phyloP scores from a whole-genome alignment of 1,140 invertebrate species.

The Diorhabda elongata region DNA sequence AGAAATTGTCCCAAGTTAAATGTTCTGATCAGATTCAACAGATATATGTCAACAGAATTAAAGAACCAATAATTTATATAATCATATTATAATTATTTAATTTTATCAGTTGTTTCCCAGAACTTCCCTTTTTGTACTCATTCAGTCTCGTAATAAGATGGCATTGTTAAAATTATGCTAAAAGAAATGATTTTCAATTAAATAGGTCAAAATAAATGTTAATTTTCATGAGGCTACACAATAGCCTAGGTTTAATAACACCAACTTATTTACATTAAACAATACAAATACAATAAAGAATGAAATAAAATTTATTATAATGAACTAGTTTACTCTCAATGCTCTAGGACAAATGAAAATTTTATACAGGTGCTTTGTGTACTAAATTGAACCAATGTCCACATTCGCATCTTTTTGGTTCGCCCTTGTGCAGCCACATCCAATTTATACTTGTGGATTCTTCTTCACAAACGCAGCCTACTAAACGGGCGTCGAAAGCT shows the following conservation, averaged over 20 bases:
- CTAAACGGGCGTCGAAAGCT: conserved; percentile 78
- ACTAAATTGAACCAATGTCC: conserved; percentile 95
- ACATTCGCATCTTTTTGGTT: conserved; percentile 87
- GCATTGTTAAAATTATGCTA: too few relatives aligned
- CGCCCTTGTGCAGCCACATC: conserved; percentile 89
- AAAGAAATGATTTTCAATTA: too few relatives aligned
- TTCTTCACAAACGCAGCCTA: conserved; percentile 96
- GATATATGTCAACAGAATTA: too few relatives aligned
- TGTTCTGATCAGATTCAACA: too few relatives aligned
- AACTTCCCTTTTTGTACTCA: too few relatives aligned
- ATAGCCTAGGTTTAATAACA: neutral
- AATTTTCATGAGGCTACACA: too few relatives aligned
- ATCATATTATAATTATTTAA: too few relatives aligned
- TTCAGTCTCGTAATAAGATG: too few relatives aligned
- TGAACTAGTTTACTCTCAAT: conserved; percentile 13
- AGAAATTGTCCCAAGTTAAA: too few relatives aligned
- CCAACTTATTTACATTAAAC: conserved; percentile 12
- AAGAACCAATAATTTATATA: too few relatives aligned
- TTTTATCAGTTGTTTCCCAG: too few relatives aligned
- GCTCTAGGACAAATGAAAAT: conserved; percentile 7
- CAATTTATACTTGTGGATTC: conserved; percentile 83
- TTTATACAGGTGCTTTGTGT: conserved; percentile 64
- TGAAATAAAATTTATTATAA: conserved; percentile 15
- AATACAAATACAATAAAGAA: conserved; percentile 7
- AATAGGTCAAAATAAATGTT: too few relatives aligned